These are phyloP conservation scores for Calephelis nemesis DNA, from an alignment of 1,140 invertebrate species.

Conservation along the genomic window DNA sequence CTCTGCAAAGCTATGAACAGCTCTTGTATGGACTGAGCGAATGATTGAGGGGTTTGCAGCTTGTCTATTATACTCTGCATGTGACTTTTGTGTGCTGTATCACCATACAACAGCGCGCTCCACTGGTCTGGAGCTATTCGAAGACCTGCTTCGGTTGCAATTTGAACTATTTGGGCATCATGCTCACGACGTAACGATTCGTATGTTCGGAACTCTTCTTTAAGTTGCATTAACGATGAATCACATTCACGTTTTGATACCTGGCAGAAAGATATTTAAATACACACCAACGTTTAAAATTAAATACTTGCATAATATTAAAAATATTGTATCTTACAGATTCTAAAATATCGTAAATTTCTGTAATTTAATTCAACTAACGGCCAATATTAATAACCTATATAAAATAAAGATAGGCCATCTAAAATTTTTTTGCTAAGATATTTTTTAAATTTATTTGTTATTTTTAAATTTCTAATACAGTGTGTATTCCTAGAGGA, in stretches of 20 bases:
- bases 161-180: constrained; percentile 98
- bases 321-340: too few relatives aligned
- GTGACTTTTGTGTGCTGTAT: constrained; percentile 96
- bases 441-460: too few relatives aligned
- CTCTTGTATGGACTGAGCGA: constrained; percentile 94
- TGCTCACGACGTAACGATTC: constrained; percentile 96
- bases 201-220: constrained; percentile 98
- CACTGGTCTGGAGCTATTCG: constrained; percentile 99
- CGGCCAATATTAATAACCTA: too few relatives aligned
- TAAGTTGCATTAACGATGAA: constrained; percentile 98
- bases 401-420: too few relatives aligned
- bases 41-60: constrained; percentile 94
- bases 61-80: constrained; percentile 99
- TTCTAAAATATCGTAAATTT: too few relatives aligned
- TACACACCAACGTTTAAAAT: background rate
- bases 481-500: too few relatives aligned
- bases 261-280: constrained; percentile 67
- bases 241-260: constrained; percentile 98
- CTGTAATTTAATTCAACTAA: too few relatives aligned
- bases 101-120: constrained; percentile 97
- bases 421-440: too few relatives aligned
- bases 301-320: too few relatives aligned
- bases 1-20: constrained; percentile 94
- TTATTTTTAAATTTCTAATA: too few relatives aligned
- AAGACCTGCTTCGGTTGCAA: constrained; percentile 97